Percentiles rank a stretch among this genome's conserved stretches.
phyloP scores from a whole-genome alignment of 2,113 vertebrate genomes.

The Leuciscus idus region DNA sequence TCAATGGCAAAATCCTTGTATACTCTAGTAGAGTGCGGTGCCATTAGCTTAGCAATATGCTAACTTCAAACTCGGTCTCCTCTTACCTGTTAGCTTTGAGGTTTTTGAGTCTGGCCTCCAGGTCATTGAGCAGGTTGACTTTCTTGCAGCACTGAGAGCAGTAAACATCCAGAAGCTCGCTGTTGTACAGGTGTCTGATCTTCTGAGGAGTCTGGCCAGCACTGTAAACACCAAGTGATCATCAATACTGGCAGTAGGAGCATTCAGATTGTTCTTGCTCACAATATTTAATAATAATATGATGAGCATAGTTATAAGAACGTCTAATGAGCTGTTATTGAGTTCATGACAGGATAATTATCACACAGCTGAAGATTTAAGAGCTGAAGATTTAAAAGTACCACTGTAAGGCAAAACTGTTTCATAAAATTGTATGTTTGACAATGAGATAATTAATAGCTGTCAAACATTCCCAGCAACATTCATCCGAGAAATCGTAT shows the following conservation, averaged over 20 bases:
- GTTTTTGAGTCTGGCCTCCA: conserved; percentile 88
- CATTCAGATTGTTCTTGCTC: not conserved
- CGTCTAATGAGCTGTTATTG: not conserved
- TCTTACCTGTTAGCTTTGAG: conserved; percentile 87
- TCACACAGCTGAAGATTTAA: not conserved
- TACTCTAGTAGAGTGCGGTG: not conserved
- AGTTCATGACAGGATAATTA: not conserved
- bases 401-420: not conserved
- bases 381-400: not conserved
- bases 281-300: not conserved
- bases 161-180: conserved; percentile 84
- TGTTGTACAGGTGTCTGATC: conserved; percentile 82
- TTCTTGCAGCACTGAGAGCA: conserved; percentile 92
- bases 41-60: not conserved
- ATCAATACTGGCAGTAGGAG: not conserved
- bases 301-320: not conserved
- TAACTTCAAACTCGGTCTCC: not conserved
- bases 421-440: not conserved
- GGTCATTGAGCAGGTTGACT: conserved; percentile 87
- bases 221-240: conserved; percentile 62
- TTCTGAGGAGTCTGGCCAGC: conserved; percentile 88
- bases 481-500: not conserved
- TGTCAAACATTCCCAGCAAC: not conserved
- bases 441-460: not conserved
- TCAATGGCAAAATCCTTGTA: not conserved